Base-by-base conservation (phyloP, 2,888 invertebrate genomes). In the Papilio protenor region DNA sequence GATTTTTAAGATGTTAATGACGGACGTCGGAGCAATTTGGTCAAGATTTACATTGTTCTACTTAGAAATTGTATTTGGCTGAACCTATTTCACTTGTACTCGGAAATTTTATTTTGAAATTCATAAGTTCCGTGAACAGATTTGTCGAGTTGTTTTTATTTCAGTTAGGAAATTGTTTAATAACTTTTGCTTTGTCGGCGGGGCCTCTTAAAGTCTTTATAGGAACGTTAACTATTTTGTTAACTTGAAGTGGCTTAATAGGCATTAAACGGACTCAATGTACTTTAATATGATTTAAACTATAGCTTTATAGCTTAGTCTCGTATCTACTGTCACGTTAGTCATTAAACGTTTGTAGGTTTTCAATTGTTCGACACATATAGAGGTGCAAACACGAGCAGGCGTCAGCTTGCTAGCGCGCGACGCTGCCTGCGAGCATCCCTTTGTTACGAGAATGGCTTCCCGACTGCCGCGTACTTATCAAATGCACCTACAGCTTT, bases 371-470 rank as follows among this genome's bases (percentile, higher is more conserved):
- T 64, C 40, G 61, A 64, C 64, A 52, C 52, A 27, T 52, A 45
- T 70, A 75, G 71, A 59, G n/a, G 33, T 66, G 66, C 64, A 64
- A 64, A 64, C 23, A 33, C 64, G 18, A 40, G 88, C 82, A 81
- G 82, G 83, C 85, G 86, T 84, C 89, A 90, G 89, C 86, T 88
- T 88, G 88, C 84, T 81, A 79, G 81, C 80, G 79, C 77, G 73
- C 73, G 61, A 2, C 27, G 61, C 16, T 27, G 27, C 61, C 33
- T 66, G 57, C 21, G 64, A 66, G 47, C 27, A 47, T 72, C 72
- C 78, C 75, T 78, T 78, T 78, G 78, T 78, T 72, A 75, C 72
- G 21, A 27, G 72, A 75, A 78, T 72, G 81, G 81, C 80, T 82
- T 82, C 81, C 49, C 71, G 52, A 11, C 75, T 45, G 33, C 64